Conservation (phyloP, 2,888 invertebrate genomes). For the Heliconius hortense region DNA sequence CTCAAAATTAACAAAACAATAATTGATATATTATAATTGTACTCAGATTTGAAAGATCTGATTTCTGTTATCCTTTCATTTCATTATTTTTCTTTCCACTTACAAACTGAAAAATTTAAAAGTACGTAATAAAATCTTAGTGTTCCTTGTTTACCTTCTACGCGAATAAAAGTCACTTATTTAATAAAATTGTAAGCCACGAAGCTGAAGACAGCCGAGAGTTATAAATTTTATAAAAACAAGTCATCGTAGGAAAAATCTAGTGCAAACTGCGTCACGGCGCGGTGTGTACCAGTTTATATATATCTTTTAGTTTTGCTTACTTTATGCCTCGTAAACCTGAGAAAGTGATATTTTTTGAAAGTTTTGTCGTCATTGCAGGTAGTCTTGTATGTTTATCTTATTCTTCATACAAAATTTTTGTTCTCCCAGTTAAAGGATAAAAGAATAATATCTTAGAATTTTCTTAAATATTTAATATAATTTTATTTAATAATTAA, state of each 20-base stretch:
- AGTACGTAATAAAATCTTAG: background rate
- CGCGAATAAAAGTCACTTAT: background rate
- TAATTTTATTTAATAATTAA: too few relatives aligned
- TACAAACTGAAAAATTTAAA: background rate
- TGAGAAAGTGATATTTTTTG: slow-evolving; percentile 13
- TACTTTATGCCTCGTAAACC: slow-evolving; percentile 11
- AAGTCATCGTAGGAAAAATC: slow-evolving; percentile 13
- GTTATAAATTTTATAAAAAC: slow-evolving; percentile 15
- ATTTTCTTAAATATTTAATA: background rate
- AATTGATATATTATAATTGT: too few relatives aligned
- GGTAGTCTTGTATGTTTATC: background rate
- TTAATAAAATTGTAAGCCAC: slow-evolving; percentile 5
- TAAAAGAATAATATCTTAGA: background rate
- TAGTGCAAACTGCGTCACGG: background rate
- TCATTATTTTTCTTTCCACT: too few relatives aligned
- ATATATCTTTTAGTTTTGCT: slow-evolving; percentile 12
- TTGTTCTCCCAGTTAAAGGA: background rate
- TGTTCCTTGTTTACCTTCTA: background rate
- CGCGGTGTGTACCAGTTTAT: background rate
- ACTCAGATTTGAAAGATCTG: too few relatives aligned
- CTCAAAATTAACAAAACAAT: background rate
- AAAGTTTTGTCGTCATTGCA: background rate
- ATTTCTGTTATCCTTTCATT: background rate
- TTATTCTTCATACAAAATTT: slow-evolving; percentile 4
- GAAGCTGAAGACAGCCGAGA: background rate